Conservation (phyloP, 2,888 invertebrate genomes). For the Periphyllus acericola region DNA sequence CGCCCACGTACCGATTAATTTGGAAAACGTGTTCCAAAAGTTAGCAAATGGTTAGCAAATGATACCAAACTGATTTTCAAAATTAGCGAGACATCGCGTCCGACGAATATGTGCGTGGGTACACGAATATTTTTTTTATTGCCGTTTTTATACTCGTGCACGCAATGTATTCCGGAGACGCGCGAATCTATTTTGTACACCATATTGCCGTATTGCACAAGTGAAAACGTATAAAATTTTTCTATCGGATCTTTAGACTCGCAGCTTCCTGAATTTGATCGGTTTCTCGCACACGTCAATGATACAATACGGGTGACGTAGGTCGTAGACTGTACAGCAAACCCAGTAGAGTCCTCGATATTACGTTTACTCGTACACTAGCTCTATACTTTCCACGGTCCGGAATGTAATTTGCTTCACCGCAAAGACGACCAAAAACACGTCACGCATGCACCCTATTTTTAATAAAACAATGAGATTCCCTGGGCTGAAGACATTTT, state of each 20-base stretch:
- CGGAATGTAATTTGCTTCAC: background rate
- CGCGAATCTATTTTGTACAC: conserved; percentile 4
- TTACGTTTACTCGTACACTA: background rate
- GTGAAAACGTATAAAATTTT: background rate
- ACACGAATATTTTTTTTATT: too few species aligned
- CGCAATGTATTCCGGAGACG: too few species aligned
- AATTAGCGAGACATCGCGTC: too few species aligned
- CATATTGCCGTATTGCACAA: background rate
- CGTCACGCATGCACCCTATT: background rate
- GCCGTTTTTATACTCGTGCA: background rate
- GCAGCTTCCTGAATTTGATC: background rate
- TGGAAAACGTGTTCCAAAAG: too few species aligned
- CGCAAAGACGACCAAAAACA: background rate
- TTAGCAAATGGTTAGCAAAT: too few species aligned
- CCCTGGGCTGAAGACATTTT: too few species aligned
- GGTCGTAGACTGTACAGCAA: background rate
- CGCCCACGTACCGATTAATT: too few species aligned
- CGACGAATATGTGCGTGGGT: too few species aligned
- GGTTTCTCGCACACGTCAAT: background rate
- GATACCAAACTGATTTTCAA: too few species aligned
- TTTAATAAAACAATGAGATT: too few species aligned
- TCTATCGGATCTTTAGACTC: background rate
- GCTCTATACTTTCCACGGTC: background rate
- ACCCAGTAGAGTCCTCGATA: background rate
- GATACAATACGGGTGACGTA: too few species aligned